Evolutionary conservation across 2,888 invertebrate genomes (phyloP), one percentile per base, ranked within the genome.

Genomic region (Hydropsyche betteni): DNA sequence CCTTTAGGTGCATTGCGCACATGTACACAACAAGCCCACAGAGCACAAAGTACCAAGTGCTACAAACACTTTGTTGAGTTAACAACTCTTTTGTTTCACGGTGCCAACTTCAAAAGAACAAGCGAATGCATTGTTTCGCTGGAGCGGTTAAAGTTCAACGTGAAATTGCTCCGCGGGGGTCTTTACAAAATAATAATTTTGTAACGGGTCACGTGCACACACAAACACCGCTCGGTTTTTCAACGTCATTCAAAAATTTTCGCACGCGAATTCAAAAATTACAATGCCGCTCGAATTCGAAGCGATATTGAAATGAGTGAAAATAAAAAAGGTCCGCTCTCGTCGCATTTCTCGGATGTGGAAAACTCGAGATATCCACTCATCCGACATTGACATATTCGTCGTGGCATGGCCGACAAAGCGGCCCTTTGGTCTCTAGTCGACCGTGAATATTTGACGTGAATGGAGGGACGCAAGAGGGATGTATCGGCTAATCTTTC

Each of bases 391-490:
- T 75, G 75, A 75, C 75, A 75, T 75, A 75, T 72, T 72, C 55
- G 64, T 58, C 68, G 44, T 68, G 68, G 75, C 71, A 72, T 72
- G 24, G 55, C 75, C 38, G 72, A 75, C 75, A 75, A 75, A 75
- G 71, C 61, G 55, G 64, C 58, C 68, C 61, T 76, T 76, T 75
- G 77, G 72, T 74, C 68, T 72, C 77, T 71, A 73, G 73, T 73
- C 75, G 69, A 74, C 75, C 77, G 58, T 58, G 68, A 75, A 77
- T 75, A 75, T 77, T 75, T 70, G 77, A 77, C 77, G 52, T 77
- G 77, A 77, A 77, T 75, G 72, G 77, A 70, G 33, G 58, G 44
- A 72, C 44, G 72, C 38, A 33, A 55, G 38, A 24, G 58, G 38
- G n/a, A 44, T 44, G 50, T 36, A 72, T 72, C 72, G 38, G 36